phyloP scores from a whole-genome alignment of 2,888 invertebrate species.

The Calameuta pallipes region DNA sequence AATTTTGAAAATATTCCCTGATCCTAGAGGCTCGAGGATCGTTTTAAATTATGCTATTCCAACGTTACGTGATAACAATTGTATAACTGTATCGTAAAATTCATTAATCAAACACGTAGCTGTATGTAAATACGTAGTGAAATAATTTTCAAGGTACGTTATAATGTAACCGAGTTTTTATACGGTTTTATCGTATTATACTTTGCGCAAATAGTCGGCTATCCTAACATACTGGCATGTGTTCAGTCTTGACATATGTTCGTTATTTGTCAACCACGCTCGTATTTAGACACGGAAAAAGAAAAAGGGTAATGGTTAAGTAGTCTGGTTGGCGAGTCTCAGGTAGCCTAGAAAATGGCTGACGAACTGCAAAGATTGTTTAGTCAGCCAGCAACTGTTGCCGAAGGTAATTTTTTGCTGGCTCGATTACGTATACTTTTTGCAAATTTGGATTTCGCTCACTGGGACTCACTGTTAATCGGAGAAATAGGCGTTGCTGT shows the following conservation, averaged over 20 bases:
- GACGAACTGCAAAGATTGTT: no score
- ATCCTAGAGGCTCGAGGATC: background rate
- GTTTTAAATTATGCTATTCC: background rate
- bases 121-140: background rate
- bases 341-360: background rate
- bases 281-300: background rate
- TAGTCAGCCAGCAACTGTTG: no score
- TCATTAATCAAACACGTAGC: background rate
- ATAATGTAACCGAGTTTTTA: background rate
- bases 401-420: no score
- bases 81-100: background rate
- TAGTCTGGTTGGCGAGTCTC: no score
- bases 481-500: no score
- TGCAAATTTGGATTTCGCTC: no score
- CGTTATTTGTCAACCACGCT: background rate
- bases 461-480: no score
- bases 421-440: no score
- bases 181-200: background rate
- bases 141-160: background rate
- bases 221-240: background rate
- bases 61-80: background rate
- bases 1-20: background rate
- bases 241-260: background rate
- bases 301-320: no score
- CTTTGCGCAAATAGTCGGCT: background rate